These are phyloP conservation scores for Chymomyza caudatula DNA, from an alignment of 2,888 invertebrate species.

Conservation along the genomic window DNA sequence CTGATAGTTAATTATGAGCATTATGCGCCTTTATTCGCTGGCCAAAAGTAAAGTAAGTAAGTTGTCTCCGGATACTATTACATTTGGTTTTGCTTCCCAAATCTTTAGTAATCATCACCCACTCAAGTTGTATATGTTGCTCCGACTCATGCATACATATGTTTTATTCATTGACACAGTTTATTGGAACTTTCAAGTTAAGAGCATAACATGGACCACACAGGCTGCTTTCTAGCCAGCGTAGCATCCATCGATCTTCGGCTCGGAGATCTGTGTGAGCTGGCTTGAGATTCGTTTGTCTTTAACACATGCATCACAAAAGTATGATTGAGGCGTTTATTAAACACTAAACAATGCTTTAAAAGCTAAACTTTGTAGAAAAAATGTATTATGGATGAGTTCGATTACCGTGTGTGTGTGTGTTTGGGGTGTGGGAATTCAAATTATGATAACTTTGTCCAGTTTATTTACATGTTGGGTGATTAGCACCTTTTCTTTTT, in stretches of 20 bases:
- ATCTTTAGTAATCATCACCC: neutral
- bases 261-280: too few relatives aligned
- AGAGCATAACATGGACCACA: neutral
- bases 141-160: neutral
- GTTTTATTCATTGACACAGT: slow-evolving; percentile 52
- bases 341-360: slow-evolving; percentile 60
- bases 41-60: neutral
- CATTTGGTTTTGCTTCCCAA: neutral
- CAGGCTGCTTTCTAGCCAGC: slow-evolving; percentile 6
- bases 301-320: slow-evolving; percentile 69
- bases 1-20: too few relatives aligned
- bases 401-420: slow-evolving; percentile 12
- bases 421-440: slow-evolving; percentile 52
- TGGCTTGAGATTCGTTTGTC: slow-evolving; percentile 61
- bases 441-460: slow-evolving; percentile 59
- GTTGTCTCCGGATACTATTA: neutral
- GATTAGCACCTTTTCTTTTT: slow-evolving; percentile 50
- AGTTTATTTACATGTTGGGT: slow-evolving; percentile 44
- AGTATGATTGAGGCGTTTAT: slow-evolving; percentile 69
- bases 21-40: too few relatives aligned
- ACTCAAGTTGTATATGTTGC: neutral
- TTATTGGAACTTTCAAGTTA: slow-evolving; percentile 25
- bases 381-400: neutral
- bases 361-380: neutral
- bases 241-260: neutral